Evolutionary conservation across 2,797 vertebrate species (phyloP).

Genomic region (Aselliscus stoliczkanus): DNA sequence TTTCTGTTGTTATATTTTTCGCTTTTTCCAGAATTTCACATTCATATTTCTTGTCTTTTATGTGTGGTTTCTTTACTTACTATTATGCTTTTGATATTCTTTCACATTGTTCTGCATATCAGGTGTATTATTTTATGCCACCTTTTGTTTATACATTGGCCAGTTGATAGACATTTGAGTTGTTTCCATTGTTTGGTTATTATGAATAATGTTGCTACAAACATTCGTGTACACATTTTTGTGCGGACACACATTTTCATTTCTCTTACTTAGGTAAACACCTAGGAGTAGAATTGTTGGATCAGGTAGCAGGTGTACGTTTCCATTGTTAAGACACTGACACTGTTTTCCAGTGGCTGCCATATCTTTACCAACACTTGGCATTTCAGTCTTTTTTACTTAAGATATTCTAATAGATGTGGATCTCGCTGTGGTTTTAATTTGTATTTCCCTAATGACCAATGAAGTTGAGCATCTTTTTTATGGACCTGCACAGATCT

Average conservation of each 20-base stretch:
- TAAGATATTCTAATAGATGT: neutral
- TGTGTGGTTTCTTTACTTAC: neutral
- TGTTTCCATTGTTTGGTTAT: neutral
- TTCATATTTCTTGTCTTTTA: neutral
- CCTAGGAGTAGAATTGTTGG: neutral
- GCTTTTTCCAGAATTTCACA: neutral
- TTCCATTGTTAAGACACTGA: neutral
- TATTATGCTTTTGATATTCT: neutral
- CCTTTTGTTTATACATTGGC: neutral
- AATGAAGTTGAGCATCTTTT: constrained; percentile 20
- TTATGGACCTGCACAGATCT: neutral
- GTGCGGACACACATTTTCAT: neutral
- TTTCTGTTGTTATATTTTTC: neutral
- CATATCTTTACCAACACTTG: neutral
- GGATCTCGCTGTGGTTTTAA: neutral
- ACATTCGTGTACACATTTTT: neutral
- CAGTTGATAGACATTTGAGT: neutral
- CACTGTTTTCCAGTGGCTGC: neutral
- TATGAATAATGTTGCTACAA: neutral
- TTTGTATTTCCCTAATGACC: neutral
- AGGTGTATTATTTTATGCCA: neutral
- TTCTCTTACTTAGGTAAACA: neutral
- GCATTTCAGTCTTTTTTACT: neutral
- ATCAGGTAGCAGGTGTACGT: neutral
- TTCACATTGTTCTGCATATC: neutral